Conservation (phyloP, 2,888 invertebrate species). For the Latheticus oryzae region DNA sequence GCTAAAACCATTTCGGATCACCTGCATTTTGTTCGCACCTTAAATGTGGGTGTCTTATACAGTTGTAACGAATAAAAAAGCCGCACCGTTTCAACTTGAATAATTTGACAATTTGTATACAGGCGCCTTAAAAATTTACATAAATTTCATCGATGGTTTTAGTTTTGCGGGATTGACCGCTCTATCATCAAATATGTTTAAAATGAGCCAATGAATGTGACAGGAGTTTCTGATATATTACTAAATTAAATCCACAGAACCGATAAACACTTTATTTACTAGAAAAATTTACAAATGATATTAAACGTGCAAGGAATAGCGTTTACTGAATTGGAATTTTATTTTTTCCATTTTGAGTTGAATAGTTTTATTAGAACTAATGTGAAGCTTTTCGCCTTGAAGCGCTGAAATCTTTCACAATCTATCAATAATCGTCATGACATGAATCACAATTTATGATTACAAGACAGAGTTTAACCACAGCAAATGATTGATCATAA, state of each 20-base stretch:
- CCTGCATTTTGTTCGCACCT: constrained; percentile 51
- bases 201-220: constrained; percentile 9
- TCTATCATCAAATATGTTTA: constrained; percentile 25
- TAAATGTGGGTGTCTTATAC: constrained; percentile 54
- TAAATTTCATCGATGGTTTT: constrained; percentile 22
- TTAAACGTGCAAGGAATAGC: no score
- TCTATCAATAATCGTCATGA: no score
- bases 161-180: constrained; percentile 20
- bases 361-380: no score
- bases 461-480: no score
- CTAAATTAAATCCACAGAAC: no score
- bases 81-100: constrained; percentile 34
- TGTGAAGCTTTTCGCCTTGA: constrained; percentile 1
- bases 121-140: constrained; percentile 31
- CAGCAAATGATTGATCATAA: constrained; percentile 34
- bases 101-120: constrained; percentile 50
- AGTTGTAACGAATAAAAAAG: constrained; percentile 51
- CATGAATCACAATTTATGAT: no score
- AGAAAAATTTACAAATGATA: no score
- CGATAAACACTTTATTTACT: no score
- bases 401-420: no score
- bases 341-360: no score
- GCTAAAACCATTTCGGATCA: constrained; percentile 48
- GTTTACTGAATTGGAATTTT: no score
- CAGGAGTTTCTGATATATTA: no score